Percentiles rank a stretch among this genome's conserved stretches.
These are phyloP conservation scores for Cygnus olor DNA, from an alignment of 2,797 vertebrate genomes.

Conservation along the genomic window DNA sequence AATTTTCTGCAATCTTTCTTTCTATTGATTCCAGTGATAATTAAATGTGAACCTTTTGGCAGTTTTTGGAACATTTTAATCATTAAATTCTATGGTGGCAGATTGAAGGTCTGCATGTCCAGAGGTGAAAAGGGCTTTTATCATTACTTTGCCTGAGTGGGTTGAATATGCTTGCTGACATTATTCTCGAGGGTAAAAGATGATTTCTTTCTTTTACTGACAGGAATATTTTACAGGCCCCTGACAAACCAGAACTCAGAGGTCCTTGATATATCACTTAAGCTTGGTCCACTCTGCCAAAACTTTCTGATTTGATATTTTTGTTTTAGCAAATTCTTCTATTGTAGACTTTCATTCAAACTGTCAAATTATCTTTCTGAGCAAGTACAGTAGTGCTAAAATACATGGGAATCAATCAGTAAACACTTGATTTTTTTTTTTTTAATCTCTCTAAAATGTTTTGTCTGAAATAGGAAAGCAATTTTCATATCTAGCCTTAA, in stretches of 20 bases:
- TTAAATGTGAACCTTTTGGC: slow-evolving; percentile 27
- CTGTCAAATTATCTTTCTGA: background rate
- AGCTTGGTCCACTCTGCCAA: background rate
- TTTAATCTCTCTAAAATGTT: background rate
- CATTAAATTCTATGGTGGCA: background rate
- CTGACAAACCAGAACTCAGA: background rate
- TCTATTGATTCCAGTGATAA: background rate
- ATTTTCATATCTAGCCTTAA: background rate
- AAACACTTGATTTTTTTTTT: background rate
- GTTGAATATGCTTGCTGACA: background rate
- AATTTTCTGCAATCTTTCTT: slow-evolving; percentile 46
- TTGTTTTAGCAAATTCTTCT: slow-evolving; percentile 2
- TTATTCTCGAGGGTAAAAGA: background rate
- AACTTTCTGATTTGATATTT: background rate
- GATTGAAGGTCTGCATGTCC: background rate
- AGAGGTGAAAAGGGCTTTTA: background rate
- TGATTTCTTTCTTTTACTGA: background rate
- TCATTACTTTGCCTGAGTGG: background rate
- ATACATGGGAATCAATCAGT: background rate
- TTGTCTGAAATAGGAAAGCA: background rate
- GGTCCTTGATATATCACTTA: background rate
- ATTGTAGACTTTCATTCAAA: background rate
- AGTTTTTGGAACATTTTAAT: background rate
- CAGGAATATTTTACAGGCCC: background rate
- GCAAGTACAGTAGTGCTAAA: background rate